These are phyloP conservation scores for Phrynocephalus guinanensis DNA, from an alignment of 2,797 vertebrate genomes.

Conservation along the genomic window DNA sequence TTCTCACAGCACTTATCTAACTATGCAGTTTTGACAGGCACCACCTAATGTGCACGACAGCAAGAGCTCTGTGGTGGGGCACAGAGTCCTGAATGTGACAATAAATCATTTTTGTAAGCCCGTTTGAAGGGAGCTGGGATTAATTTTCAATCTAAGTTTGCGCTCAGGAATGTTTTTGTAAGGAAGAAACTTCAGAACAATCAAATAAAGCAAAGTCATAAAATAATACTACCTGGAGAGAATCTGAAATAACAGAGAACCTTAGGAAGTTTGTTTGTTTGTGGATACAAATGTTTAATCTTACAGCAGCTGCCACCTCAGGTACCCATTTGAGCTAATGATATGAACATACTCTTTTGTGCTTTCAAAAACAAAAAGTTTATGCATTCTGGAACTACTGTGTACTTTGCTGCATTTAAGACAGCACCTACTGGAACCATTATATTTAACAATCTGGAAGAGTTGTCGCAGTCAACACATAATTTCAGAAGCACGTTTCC, in stretches of 20 bases:
- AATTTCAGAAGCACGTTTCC: slow-evolving; percentile 40
- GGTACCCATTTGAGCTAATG: slow-evolving; percentile 69
- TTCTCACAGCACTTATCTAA: no score
- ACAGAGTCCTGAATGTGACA: not conserved
- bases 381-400: slow-evolving; percentile 54
- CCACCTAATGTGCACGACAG: no score
- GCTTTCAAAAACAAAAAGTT: slow-evolving; percentile 69
- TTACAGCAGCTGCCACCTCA: slow-evolving; percentile 67
- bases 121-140: not conserved
- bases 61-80: not conserved
- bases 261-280: slow-evolving; percentile 39
- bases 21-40: no score
- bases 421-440: slow-evolving; percentile 66
- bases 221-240: slow-evolving; percentile 66
- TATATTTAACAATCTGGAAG: slow-evolving; percentile 70
- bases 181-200: slow-evolving; percentile 16
- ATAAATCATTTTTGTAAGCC: not conserved
- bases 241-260: slow-evolving; percentile 60
- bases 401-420: slow-evolving; percentile 60
- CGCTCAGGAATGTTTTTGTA: slow-evolving; percentile 43
- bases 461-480: slow-evolving; percentile 66
- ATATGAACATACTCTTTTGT: slow-evolving; percentile 59
- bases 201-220: slow-evolving; percentile 44
- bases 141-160: slow-evolving; percentile 16
- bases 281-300: slow-evolving; percentile 59